Conservation (phyloP, 2,797 vertebrate genomes). For the Salmo trutta region DNA sequence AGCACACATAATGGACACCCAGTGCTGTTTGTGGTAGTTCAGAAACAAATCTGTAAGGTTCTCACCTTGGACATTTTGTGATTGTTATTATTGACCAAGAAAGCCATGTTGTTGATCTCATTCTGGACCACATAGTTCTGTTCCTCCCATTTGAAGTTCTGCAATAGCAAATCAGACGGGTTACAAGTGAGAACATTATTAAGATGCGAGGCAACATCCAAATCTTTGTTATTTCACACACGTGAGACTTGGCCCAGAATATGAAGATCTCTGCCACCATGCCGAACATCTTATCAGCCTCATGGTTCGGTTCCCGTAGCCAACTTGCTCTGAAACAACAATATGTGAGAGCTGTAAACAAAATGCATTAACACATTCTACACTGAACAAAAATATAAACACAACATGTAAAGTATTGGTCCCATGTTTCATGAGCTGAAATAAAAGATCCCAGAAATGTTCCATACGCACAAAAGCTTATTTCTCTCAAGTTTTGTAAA, state of each 20-base stretch:
- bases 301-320: slow-evolving; percentile 84
- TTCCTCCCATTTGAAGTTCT: slow-evolving; percentile 98
- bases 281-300: slow-evolving; percentile 88
- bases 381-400: too few species aligned
- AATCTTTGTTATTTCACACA: slow-evolving; percentile 63
- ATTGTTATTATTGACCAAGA: slow-evolving; percentile 84
- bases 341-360: slow-evolving; percentile 8
- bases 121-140: slow-evolving; percentile 96
- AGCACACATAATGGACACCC: not conserved
- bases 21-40: not conserved
- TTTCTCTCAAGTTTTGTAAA: too few species aligned
- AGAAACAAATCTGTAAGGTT: not conserved
- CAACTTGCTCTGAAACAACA: slow-evolving; percentile 83
- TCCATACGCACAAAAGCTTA: too few species aligned
- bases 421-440: too few species aligned
- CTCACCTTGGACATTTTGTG: slow-evolving; percentile 86
- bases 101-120: slow-evolving; percentile 92
- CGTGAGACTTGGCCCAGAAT: slow-evolving; percentile 96
- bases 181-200: not conserved
- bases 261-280: slow-evolving; percentile 95
- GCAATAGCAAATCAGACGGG: slow-evolving; percentile 32
- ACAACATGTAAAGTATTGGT: too few species aligned
- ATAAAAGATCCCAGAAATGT: too few species aligned
- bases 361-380: not conserved
- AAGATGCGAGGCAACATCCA: not conserved